Percentiles rank a stretch among this genome's conserved stretches.
Evolutionary conservation across 2,113 vertebrate species (phyloP).

Genomic region (Tonatia bakeri): DNA sequence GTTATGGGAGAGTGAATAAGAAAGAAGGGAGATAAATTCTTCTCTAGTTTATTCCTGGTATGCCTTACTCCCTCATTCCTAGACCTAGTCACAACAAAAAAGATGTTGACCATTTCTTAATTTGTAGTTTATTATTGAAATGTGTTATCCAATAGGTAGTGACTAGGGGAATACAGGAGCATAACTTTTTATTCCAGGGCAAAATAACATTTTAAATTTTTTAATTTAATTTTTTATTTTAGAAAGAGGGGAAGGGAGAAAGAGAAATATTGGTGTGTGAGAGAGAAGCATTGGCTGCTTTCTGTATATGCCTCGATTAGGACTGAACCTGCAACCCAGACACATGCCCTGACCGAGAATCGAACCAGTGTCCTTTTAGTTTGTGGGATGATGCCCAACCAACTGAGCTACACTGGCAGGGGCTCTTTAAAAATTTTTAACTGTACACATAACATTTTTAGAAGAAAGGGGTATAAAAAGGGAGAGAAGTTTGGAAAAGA

Average conservation of each 20-base stretch:
- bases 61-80: slow-evolving; percentile 44
- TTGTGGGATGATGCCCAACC: too few species aligned
- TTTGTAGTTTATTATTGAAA: slow-evolving; percentile 18
- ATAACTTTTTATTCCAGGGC: not conserved
- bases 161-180: not conserved
- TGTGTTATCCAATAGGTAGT: not conserved
- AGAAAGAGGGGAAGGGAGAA: too few species aligned
- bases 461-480: slow-evolving; percentile 24
- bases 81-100: not conserved
- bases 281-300: too few species aligned
- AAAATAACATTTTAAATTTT: not conserved
- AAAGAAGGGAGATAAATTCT: slow-evolving; percentile 27
- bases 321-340: too few species aligned
- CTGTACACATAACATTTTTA: not conserved
- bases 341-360: too few species aligned
- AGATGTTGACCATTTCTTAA: slow-evolving; percentile 11
- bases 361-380: too few species aligned
- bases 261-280: too few species aligned
- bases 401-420: too few species aligned
- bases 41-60: not conserved
- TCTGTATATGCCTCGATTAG: too few species aligned
- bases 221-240: too few species aligned
- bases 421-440: too few species aligned
- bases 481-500: slow-evolving; percentile 6
- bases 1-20: not conserved